Percentiles rank a stretch among this genome's conserved stretches.
Evolutionary conservation across 1,140 invertebrate genomes (phyloP).

Genomic region (Anastrepha ludens): DNA sequence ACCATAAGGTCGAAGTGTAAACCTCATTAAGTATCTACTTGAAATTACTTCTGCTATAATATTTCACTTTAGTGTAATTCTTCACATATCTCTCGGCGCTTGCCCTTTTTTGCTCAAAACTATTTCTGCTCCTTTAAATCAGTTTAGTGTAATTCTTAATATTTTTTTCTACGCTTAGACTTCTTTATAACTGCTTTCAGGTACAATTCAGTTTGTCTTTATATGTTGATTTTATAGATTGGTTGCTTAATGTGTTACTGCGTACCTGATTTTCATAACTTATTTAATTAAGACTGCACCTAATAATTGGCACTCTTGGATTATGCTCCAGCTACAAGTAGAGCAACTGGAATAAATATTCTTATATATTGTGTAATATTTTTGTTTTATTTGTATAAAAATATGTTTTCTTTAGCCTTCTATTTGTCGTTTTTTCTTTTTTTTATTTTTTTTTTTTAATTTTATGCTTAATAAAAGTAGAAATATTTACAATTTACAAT

Average conservation of each 20-base stretch:
- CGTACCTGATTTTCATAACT: slow-evolving; percentile 37
- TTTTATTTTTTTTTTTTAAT: background rate
- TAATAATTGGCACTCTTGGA: slow-evolving; percentile 25
- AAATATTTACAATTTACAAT: slow-evolving; percentile 21
- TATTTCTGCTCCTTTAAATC: no score
- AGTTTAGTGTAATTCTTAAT: no score
- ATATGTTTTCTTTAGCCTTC: background rate
- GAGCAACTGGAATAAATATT: background rate
- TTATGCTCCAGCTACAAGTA: background rate
- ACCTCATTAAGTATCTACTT: no score
- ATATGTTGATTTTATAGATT: slow-evolving; percentile 18
- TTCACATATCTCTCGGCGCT: no score
- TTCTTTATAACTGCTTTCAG: background rate
- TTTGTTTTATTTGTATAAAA: background rate
- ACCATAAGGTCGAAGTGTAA: no score
- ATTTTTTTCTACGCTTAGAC: background rate
- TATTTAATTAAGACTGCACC: background rate
- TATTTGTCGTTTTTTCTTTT: background rate
- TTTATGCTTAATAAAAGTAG: background rate
- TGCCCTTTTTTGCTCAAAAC: no score
- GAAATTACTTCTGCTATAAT: background rate
- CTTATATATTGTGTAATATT: background rate
- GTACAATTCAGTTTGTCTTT: slow-evolving; percentile 47
- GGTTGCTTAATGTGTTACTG: slow-evolving; percentile 24
- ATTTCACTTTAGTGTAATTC: background rate